phyloP scores from a whole-genome alignment of 2,888 invertebrate genomes.

The Dioctria linearis region DNA sequence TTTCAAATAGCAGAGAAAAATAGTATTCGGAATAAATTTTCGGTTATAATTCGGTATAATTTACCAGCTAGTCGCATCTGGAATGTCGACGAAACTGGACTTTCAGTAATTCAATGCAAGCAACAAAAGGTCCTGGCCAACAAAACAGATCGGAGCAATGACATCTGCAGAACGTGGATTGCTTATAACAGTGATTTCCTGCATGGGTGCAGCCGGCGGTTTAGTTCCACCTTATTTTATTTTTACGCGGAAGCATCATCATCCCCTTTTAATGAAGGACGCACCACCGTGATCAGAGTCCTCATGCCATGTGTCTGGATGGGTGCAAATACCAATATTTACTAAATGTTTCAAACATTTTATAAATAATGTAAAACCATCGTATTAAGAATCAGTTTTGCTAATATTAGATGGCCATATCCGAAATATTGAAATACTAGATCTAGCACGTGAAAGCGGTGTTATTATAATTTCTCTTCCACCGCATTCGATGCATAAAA shows the following conservation, averaged over 20 bases:
- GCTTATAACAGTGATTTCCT: slow-evolving; percentile 62
- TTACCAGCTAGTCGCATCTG: slow-evolving; percentile 22
- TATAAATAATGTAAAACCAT: slow-evolving; percentile 60
- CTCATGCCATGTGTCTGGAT: slow-evolving; percentile 63
- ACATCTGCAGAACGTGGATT: slow-evolving; percentile 60
- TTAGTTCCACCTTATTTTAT: slow-evolving; percentile 64
- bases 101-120: slow-evolving; percentile 51
- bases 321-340: slow-evolving; percentile 65
- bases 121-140: slow-evolving; percentile 46
- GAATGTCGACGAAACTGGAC: slow-evolving; percentile 46
- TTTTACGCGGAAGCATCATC: slow-evolving; percentile 64
- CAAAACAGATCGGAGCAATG: slow-evolving; percentile 52
- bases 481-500: slow-evolving; percentile 54
- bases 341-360: slow-evolving; percentile 65
- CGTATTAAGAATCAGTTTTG: slow-evolving; percentile 59
- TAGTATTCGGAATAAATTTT: slow-evolving; percentile 45
- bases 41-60: slow-evolving; percentile 6
- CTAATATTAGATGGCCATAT: slow-evolving; percentile 63
- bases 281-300: slow-evolving; percentile 64
- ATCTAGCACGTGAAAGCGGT: slow-evolving; percentile 52
- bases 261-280: slow-evolving; percentile 62
- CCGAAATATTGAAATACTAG: slow-evolving; percentile 60
- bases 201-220: slow-evolving; percentile 63
- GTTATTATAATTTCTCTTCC: slow-evolving; percentile 57
- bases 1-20: slow-evolving; percentile 45